Evolutionary conservation across 2,888 invertebrate species (phyloP).

Genomic region (Penaeus monodon): DNA sequence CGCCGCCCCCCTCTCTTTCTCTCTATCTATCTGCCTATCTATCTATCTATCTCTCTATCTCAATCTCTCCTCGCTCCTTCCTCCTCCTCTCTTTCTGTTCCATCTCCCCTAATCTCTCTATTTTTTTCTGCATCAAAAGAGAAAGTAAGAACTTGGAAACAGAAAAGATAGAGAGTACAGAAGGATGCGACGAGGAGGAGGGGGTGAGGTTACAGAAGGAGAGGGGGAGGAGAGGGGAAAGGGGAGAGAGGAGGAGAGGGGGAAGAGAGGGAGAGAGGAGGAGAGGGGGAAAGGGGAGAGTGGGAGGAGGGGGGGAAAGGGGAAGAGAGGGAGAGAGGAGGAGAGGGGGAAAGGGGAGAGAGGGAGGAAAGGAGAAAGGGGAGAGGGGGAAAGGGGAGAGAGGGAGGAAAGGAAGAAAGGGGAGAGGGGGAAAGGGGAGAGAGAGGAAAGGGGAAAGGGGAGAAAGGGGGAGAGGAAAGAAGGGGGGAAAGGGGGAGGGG

Average conservation of each 20-base stretch:
- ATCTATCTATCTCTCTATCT: not conserved
- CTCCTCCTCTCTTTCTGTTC: no score
- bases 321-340: no score
- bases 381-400: constrained; percentile 9
- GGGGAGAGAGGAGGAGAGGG: no score
- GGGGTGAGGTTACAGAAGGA: no score
- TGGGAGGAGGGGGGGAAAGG: no score
- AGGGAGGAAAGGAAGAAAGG: not conserved
- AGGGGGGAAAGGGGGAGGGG: not conserved
- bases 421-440: not conserved
- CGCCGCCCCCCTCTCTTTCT: not conserved
- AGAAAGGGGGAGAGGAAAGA: not conserved
- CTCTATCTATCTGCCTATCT: constrained; percentile 3
- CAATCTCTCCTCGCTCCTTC: no score
- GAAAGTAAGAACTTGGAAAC: no score
- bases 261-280: not conserved
- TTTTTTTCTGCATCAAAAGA: no score
- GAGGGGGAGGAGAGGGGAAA: not conserved
- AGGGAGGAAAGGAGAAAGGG: not conserved
- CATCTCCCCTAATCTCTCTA: no score
- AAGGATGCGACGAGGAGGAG: no score
- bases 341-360: no score
- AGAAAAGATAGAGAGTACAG: no score
- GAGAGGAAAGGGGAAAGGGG: not conserved
- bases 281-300: not conserved